phyloP scores from a whole-genome alignment of 2,888 invertebrate genomes.

The Cepaea hortensis region DNA sequence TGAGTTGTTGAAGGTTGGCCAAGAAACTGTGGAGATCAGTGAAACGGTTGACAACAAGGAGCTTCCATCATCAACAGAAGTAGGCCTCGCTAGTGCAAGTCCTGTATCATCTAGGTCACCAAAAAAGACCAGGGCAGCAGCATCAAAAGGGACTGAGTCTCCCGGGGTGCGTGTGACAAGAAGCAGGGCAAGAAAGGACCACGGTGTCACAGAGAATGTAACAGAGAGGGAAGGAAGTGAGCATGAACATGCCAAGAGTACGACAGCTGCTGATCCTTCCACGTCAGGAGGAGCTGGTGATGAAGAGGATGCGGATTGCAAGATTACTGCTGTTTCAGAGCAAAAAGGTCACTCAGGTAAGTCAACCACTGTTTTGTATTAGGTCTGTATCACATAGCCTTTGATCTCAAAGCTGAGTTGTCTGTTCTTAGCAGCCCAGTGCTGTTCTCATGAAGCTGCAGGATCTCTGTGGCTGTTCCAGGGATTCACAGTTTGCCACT shows the following conservation, averaged over 20 bases:
- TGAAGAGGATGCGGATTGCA: slow-evolving; percentile 23
- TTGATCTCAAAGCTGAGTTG: too few relatives aligned
- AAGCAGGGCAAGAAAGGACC: slow-evolving; percentile 17
- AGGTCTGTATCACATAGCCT: not conserved
- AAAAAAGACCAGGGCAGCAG: not conserved
- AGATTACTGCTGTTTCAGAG: slow-evolving; percentile 10
- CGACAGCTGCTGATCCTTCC: slow-evolving; percentile 24
- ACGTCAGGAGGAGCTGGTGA: slow-evolving; percentile 40
- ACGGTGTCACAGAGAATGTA: not conserved
- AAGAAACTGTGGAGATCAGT: not conserved
- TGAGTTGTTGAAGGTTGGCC: not conserved
- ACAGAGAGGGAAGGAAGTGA: not conserved
- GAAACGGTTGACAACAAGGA: not conserved
- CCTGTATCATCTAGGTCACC: not conserved
- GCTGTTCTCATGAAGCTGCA: too few relatives aligned
- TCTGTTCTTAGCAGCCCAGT: too few relatives aligned
- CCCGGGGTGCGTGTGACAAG: not conserved
- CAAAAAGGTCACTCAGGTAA: slow-evolving; percentile 16
- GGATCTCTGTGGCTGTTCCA: too few relatives aligned
- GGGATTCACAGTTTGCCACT: too few relatives aligned
- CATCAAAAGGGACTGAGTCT: not conserved
- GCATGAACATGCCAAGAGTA: not conserved
- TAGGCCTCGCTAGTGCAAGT: not conserved
- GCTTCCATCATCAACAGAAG: not conserved
- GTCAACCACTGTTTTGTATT: not conserved